Conservation (phyloP, 2,113 vertebrate species). For the Anseranas semipalmata region DNA sequence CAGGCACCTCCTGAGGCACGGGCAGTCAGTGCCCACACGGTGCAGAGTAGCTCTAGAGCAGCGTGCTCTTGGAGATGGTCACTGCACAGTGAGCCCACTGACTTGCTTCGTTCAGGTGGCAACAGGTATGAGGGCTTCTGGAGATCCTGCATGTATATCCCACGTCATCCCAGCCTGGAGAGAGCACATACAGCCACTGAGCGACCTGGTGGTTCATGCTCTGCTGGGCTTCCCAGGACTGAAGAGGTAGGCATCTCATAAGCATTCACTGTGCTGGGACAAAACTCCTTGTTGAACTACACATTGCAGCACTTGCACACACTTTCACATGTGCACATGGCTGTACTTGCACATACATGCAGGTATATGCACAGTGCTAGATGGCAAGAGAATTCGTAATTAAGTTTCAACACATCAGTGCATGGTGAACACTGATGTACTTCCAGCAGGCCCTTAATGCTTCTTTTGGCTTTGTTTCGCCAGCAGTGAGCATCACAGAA, state of each 20-base stretch:
- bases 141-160: background rate
- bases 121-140: background rate
- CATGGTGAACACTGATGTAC: background rate
- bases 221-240: background rate
- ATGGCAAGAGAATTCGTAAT: no score
- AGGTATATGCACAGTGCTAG: background rate
- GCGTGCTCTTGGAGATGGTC: background rate
- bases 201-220: background rate
- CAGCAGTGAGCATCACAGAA: background rate
- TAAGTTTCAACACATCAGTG: background rate
- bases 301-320: background rate
- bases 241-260: background rate
- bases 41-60: background rate
- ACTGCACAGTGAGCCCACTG: background rate
- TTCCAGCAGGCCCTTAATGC: background rate
- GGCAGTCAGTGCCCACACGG: background rate
- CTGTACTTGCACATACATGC: background rate
- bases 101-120: background rate
- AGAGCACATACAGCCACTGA: background rate
- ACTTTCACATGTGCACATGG: background rate
- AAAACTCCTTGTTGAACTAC: background rate
- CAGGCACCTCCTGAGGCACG: background rate
- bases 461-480: background rate
- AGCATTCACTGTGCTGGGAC: background rate
- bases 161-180: background rate